phyloP scores from a whole-genome alignment of 2,888 invertebrate genomes.

The Sinentomon sp. region DNA sequence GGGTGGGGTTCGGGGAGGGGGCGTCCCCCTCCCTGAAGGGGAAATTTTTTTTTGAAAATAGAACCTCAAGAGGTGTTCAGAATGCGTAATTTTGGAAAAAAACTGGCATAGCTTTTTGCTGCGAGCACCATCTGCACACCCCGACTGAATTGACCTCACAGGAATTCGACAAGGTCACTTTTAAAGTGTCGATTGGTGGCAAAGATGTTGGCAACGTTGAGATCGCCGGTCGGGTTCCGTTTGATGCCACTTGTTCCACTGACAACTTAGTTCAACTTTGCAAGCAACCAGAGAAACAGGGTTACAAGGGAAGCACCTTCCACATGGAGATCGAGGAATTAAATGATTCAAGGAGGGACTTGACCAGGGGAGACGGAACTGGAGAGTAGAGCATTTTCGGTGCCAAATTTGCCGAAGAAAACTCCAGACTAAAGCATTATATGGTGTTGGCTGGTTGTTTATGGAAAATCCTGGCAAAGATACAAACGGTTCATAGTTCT shows the following conservation, averaged over 20 bases:
- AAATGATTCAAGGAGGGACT: slow-evolving; percentile 89
- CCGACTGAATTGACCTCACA: no score
- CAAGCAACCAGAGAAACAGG: slow-evolving; percentile 41
- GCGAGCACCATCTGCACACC: no score
- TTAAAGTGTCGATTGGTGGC: slow-evolving; percentile 54
- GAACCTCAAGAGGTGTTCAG: no score
- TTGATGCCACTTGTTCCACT: slow-evolving; percentile 71
- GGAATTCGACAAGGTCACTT: slow-evolving; percentile 73
- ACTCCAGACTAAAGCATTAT: slow-evolving; percentile 91
- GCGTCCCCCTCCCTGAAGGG: no score
- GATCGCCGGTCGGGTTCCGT: slow-evolving; percentile 77
- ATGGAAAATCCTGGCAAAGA: slow-evolving; percentile 97
- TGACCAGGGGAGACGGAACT: slow-evolving; percentile 78
- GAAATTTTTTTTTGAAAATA: no score
- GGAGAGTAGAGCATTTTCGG: no score
- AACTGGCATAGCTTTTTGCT: no score
- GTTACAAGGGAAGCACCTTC: slow-evolving; percentile 73
- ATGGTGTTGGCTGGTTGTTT: slow-evolving; percentile 85
- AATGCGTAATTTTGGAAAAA: no score
- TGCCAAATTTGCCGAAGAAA: slow-evolving; percentile 87
- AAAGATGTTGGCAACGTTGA: slow-evolving; percentile 35
- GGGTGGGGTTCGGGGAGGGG: no score
- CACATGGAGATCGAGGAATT: slow-evolving; percentile 70
- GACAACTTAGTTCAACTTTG: slow-evolving; percentile 57
- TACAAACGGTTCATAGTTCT: slow-evolving; percentile 94